A percentile compares a stretch with the other conserved stretches of the same genome.
Evolutionary conservation across 2,797 vertebrate genomes (phyloP).

Genomic region (Corythornis leucogaster): DNA sequence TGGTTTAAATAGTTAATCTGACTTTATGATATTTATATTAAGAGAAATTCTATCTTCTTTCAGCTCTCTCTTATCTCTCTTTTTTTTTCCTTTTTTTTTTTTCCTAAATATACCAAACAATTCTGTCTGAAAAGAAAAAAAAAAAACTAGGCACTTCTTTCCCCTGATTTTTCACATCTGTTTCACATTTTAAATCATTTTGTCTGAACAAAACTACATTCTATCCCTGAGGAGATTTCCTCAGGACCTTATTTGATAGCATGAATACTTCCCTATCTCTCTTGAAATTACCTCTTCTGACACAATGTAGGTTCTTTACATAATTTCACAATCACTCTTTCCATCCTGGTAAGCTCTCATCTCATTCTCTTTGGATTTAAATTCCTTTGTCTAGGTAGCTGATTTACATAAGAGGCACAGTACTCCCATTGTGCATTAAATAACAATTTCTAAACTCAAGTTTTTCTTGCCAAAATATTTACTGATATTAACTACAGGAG

Average conservation of each 20-base stretch:
- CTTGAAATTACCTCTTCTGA: conserved; percentile 33
- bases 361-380: conserved; percentile 27
- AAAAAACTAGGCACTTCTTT: not conserved
- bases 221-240: conserved; percentile 40
- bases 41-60: not conserved
- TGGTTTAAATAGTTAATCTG: not conserved
- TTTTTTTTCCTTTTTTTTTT: too few species aligned
- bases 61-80: not conserved
- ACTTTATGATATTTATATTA: not conserved
- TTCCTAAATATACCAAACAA: not conserved
- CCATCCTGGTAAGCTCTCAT: conserved; percentile 27
- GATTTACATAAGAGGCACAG: conserved; percentile 47
- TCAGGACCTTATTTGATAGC: not conserved
- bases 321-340: conserved; percentile 41
- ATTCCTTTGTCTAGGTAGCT: conserved; percentile 2
- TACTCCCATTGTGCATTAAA: conserved; percentile 2
- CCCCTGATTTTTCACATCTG: not conserved
- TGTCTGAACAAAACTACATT: not conserved
- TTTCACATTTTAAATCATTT: conserved; percentile 26
- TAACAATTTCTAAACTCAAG: not conserved
- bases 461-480: conserved; percentile 18
- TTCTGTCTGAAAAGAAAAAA: not conserved
- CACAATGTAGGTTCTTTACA: conserved; percentile 3
- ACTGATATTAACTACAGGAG: not conserved
- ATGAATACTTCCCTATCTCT: conserved; percentile 4